Base-by-base conservation (phyloP, 2,888 invertebrate species). In the Leptinotarsa peninsularis region DNA sequence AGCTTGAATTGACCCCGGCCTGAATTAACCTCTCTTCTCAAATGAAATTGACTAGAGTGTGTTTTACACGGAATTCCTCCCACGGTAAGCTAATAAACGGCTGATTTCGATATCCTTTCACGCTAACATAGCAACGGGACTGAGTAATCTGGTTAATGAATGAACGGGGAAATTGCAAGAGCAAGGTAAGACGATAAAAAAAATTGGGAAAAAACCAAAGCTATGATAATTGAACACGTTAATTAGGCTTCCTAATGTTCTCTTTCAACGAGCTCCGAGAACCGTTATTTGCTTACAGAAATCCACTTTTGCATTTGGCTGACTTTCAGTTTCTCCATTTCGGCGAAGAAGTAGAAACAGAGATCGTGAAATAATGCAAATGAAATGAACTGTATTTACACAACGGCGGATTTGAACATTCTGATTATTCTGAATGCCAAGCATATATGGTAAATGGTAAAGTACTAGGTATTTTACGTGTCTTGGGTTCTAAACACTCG, bases 191-290 rank as follows among this genome's bases (percentile, higher is more conserved):
- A 75, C 49, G 68, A 78, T 74, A 76, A 75, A 81, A 58, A 81
- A 82, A 72, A 71, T 74, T 72, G 73, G 72, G 75, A 73, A 81
- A 80, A 81, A 82, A 78, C 78, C 76, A 72, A 77, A 80, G 73
- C 78, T 81, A 81, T 80, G 82, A 78, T 83, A 83, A 84, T 83
- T 82, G 82, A 83, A 83, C 84, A 81, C 82, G 82, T 83, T 84
- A 84, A 85, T 85, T 84, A 82, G 81, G 75, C 79, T 80, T 80
- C 79, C 81, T 82, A 84, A 83, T 83, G 83, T 80, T 82, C 81
- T 77, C 79, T 78, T 81, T 76, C 74, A 80, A 80, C 72, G 78
- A 82, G 81, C 80, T 81, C 58, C 21, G 56, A 56, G 63, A 67
- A 27, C 78, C 79, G 80, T 82, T 83, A 81, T 83, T 83, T 82